Conservation (phyloP, 53 echinoderm and acorn worm genomes). For the Astropecten irregularis region DNA sequence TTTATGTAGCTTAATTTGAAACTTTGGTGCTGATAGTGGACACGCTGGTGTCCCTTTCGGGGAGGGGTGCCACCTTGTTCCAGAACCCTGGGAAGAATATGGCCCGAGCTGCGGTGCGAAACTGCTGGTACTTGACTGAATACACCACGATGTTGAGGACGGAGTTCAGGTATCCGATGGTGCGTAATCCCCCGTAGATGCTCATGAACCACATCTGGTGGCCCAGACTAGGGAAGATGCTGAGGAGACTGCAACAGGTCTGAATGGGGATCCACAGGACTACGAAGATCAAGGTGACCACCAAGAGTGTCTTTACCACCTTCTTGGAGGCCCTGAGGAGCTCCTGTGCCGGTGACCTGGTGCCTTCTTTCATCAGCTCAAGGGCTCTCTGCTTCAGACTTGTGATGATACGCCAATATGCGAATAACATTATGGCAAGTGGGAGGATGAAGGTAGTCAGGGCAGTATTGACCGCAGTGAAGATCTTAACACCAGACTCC, state of each 20-base stretch:
- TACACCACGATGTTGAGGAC: slow-evolving; percentile 13
- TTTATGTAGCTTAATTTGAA: too few relatives aligned
- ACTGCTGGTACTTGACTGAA: slow-evolving; percentile 24
- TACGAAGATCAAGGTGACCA: slow-evolving; percentile 11
- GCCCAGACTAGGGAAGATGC: neutral
- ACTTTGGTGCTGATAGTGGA: too few relatives aligned
- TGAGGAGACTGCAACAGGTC: slow-evolving; percentile 2
- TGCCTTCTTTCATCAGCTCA: slow-evolving; percentile 4
- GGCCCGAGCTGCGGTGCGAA: neutral
- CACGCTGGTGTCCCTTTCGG: too few relatives aligned
- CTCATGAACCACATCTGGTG: neutral
- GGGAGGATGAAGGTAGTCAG: neutral
- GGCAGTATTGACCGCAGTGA: neutral
- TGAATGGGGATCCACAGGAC: neutral
- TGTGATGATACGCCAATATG: slow-evolving; percentile 7
- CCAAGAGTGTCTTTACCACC: slow-evolving; percentile 16
- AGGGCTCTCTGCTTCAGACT: neutral
- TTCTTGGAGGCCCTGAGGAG: neutral
- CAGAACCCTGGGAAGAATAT: neutral
- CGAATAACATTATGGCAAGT: neutral
- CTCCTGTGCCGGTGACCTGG: neutral
- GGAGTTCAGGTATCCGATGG: slow-evolving; percentile 16
- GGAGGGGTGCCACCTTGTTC: neutral
- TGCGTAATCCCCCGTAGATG: neutral
- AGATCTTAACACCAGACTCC: neutral